These are phyloP conservation scores for Parapsyche elsis DNA, from an alignment of 1,140 invertebrate genomes.

Conservation along the genomic window DNA sequence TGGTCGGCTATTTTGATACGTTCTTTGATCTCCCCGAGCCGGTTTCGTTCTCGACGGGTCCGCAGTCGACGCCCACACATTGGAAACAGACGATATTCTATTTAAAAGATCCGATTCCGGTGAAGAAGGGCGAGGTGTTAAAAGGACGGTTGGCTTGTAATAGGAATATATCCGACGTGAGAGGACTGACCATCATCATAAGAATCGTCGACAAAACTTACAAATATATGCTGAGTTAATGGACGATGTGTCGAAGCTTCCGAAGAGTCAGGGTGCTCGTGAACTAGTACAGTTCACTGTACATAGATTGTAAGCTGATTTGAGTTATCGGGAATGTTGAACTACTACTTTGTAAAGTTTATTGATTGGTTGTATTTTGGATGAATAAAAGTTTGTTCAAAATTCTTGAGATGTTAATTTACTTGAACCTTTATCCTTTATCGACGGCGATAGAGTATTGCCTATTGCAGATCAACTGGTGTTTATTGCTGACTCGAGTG, in stretches of 20 bases:
- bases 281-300: too few species aligned
- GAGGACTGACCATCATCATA: constrained; percentile 62
- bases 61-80: constrained; percentile 82
- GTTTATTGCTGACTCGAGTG: too few species aligned
- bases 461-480: too few species aligned
- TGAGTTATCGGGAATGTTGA: too few species aligned
- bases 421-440: too few species aligned
- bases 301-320: too few species aligned
- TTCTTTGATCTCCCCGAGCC: constrained; percentile 81
- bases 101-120: constrained; percentile 76
- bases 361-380: too few species aligned
- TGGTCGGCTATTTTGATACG: constrained; percentile 95
- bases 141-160: constrained; percentile 73
- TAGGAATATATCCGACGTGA: constrained; percentile 63
- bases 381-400: too few species aligned
- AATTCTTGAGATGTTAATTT: too few species aligned
- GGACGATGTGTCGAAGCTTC: not conserved
- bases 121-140: constrained; percentile 80
- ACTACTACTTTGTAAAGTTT: too few species aligned
- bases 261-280: too few species aligned
- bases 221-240: constrained; percentile 64
- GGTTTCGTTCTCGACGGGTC: constrained; percentile 80
- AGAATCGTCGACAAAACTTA: constrained; percentile 65
- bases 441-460: too few species aligned
- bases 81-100: constrained; percentile 98